A percentile compares a stretch with the other conserved stretches of the same genome.
phyloP scores from a whole-genome alignment of 2,113 vertebrate species.

The Catharus minimus region DNA sequence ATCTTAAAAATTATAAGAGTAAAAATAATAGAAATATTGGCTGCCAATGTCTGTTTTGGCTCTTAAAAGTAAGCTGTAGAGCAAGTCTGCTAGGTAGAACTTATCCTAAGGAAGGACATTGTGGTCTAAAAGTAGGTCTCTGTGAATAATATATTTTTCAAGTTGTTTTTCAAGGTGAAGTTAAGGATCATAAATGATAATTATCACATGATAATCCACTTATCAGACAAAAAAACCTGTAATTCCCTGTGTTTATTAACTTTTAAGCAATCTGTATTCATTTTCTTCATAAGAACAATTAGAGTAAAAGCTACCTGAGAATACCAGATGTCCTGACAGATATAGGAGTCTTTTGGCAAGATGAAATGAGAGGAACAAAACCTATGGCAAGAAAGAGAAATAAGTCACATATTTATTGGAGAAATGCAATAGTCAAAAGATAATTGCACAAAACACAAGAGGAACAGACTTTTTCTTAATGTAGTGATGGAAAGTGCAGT shows the following conservation, averaged over 20 bases:
- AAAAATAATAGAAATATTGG: neutral
- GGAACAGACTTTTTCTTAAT: neutral
- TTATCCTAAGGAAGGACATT: neutral
- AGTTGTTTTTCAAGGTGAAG: neutral
- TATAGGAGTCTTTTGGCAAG: neutral
- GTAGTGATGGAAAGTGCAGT: neutral
- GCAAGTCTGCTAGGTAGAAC: neutral
- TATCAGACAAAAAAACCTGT: neutral
- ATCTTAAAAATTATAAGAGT: neutral
- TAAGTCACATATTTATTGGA: neutral
- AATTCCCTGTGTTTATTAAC: neutral
- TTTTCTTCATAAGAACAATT: neutral
- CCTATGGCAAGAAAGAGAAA: neutral
- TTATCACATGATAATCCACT: neutral
- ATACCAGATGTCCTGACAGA: neutral
- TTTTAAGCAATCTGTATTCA: fast-evolving
- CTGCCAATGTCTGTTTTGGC: neutral
- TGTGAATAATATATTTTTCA: neutral
- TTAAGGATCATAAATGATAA: neutral
- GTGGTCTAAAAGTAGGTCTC: neutral
- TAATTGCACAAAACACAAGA: neutral
- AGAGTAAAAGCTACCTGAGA: neutral
- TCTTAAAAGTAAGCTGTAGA: neutral
- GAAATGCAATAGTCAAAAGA: neutral
- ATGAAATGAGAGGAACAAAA: neutral